A percentile compares a stretch with the other conserved stretches of the same genome.
Evolutionary conservation across 2,888 invertebrate genomes (phyloP).

Genomic region (Cephus sareptanus): DNA sequence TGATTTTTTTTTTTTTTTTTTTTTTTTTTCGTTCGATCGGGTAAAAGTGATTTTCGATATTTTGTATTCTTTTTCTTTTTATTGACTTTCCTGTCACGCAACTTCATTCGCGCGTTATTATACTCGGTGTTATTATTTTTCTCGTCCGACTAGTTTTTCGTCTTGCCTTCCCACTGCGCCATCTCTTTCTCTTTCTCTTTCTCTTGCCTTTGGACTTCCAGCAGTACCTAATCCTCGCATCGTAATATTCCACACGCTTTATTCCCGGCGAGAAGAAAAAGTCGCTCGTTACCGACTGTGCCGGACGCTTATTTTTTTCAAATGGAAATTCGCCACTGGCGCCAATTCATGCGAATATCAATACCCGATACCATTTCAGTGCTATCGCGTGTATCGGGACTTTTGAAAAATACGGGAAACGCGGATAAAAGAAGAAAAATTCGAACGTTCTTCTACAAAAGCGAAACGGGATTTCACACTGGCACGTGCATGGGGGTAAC

Average conservation of each 20-base stretch:
- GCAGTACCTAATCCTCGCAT: too few species aligned
- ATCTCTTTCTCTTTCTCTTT: not conserved
- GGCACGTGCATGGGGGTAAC: not conserved
- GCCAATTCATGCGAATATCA: not conserved
- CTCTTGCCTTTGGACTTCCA: not conserved
- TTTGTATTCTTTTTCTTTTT: constrained; percentile 7
- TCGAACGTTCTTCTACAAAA: not conserved
- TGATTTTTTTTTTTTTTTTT: constrained; percentile 7
- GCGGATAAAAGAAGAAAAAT: not conserved
- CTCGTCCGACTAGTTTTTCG: not conserved
- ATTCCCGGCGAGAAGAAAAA: not conserved
- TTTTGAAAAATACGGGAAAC: not conserved
- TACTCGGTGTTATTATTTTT: not conserved
- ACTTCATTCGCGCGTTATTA: not conserved
- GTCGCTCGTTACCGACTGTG: too few species aligned
- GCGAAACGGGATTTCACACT: not conserved
- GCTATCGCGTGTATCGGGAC: not conserved
- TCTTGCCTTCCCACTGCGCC: not conserved
- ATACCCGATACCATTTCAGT: not conserved
- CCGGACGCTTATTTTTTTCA: not conserved
- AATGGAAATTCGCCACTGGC: not conserved
- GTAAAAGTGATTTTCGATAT: constrained; percentile 23
- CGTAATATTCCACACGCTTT: not conserved
- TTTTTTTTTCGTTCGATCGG: not conserved
- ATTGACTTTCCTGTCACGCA: not conserved